phyloP scores from a whole-genome alignment of 2,113 vertebrate genomes.

The Cyphotilapia sp. region DNA sequence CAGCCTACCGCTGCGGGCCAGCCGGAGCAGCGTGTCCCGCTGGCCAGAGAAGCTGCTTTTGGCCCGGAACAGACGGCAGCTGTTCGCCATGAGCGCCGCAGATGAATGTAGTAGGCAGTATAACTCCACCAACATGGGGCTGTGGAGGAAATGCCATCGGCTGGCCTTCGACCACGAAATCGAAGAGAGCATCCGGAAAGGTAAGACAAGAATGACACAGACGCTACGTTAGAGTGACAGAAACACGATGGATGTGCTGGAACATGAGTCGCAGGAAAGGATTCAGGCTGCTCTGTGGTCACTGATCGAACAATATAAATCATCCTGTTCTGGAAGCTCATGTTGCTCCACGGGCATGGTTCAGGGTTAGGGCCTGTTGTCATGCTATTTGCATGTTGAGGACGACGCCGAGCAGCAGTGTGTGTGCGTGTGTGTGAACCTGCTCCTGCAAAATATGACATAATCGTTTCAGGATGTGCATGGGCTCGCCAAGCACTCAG shows the following conservation, averaged over 20 bases:
- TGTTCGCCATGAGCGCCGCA: conserved; percentile 93
- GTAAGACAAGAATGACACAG: conserved; percentile 75
- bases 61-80: conserved; percentile 88
- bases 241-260: neutral
- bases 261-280: neutral
- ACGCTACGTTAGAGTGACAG: neutral
- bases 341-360: neutral
- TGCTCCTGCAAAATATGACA: conserved; percentile 16
- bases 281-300: neutral
- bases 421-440: neutral
- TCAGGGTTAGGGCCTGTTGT: neutral
- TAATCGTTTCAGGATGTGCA: neutral
- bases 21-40: conserved; percentile 79
- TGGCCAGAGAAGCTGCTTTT: conserved; percentile 85
- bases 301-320: neutral
- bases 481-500: neutral
- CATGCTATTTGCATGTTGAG: neutral
- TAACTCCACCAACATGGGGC: conserved; percentile 98
- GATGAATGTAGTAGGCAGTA: conserved; percentile 95
- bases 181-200: conserved; percentile 91
- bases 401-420: neutral
- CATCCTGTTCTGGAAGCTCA: neutral
- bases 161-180: conserved; percentile 90
- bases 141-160: conserved; percentile 95
- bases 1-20: conserved; percentile 93